Evolutionary conservation across 2,888 invertebrate genomes (phyloP), one percentile per base, ranked within the genome.

Genomic region (Lycia hirtaria): DNA sequence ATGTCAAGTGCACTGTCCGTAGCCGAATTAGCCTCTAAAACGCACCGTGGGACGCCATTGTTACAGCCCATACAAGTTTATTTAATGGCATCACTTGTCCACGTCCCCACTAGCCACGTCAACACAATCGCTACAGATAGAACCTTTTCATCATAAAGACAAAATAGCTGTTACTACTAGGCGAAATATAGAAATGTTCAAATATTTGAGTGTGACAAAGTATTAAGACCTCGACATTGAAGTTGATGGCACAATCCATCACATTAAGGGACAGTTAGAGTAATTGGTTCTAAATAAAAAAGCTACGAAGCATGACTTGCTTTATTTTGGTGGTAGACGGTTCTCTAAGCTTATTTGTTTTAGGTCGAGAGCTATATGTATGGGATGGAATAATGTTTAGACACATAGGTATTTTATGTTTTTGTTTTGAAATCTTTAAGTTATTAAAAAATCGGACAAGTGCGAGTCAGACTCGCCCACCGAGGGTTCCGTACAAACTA

Each of bases 161-260:
- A 12, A 20, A 4, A 10, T 17, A 14, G 37, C 10, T n/a, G 5
- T 32, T 20, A 1, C 15, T 17, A 5, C 2, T 37, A 4, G 1
- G 1, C 5, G 14, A 10, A 9, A 32, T 19, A 35, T 0, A n/a
- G 10, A 24, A n/a, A 14, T n/a, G 4, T 15, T n/a, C 1, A 9
- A 7, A 17, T 7, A 5, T 19, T 10, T 22, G 1, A 48, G 3
- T 52, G 12, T 7, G 57, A 43, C 4, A 52, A 12, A 37, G 52
- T 28, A 33, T 20, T n/a, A 41, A 30, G n/a, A 17, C 1, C 1
- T 15, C 9, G 30, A 15, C 51, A 30, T 40, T 35, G 28, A 33
- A 32, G 41, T 47, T 47, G 48, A 58, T 19, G 48, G 30, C 37
- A 37, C 53, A 37, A 63, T 63, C 63, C 55, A 57, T 63, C 63